Evolutionary conservation across 2,888 invertebrate species (phyloP).

Genomic region (Lissonota sp.): DNA sequence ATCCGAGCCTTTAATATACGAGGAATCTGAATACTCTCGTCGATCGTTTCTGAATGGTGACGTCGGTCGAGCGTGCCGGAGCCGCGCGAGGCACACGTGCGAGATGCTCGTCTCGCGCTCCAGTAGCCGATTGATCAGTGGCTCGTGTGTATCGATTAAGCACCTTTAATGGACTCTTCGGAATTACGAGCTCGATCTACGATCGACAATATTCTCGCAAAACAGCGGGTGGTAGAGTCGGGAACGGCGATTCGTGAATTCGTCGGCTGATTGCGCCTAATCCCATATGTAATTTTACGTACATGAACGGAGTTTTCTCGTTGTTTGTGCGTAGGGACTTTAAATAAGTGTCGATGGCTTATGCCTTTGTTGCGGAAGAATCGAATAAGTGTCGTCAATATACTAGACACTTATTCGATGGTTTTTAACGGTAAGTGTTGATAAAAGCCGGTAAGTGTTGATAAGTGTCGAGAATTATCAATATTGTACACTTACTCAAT

Average conservation of each 20-base stretch:
- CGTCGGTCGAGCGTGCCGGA: conserved; percentile 32
- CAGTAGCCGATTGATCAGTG: conserved; percentile 57
- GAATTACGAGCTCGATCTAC: conserved; percentile 42
- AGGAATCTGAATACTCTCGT: conserved; percentile 1
- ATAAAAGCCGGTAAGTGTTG: no score
- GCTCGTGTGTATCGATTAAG: conserved; percentile 59
- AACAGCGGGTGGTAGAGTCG: conserved; percentile 17
- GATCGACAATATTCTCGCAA: conserved; percentile 33
- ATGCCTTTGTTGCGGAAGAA: not conserved
- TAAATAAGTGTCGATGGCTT: no score
- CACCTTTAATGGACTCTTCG: conserved; percentile 54
- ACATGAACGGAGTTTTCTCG: no score
- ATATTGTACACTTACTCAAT: no score
- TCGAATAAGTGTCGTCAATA: not conserved
- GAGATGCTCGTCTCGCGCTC: conserved; percentile 37
- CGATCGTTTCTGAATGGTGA: conserved; percentile 20
- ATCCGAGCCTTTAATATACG: conserved; percentile 10
- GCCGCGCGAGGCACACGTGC: conserved; percentile 26
- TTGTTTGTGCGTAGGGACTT: no score
- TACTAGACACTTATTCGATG: no score
- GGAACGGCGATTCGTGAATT: no score
- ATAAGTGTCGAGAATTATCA: no score
- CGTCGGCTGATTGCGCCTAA: no score
- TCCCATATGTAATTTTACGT: no score
- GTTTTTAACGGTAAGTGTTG: no score